A percentile compares a stretch with the other conserved stretches of the same genome.
phyloP scores from a whole-genome alignment of 2,888 invertebrate genomes.

The Pollenia labialis region DNA sequence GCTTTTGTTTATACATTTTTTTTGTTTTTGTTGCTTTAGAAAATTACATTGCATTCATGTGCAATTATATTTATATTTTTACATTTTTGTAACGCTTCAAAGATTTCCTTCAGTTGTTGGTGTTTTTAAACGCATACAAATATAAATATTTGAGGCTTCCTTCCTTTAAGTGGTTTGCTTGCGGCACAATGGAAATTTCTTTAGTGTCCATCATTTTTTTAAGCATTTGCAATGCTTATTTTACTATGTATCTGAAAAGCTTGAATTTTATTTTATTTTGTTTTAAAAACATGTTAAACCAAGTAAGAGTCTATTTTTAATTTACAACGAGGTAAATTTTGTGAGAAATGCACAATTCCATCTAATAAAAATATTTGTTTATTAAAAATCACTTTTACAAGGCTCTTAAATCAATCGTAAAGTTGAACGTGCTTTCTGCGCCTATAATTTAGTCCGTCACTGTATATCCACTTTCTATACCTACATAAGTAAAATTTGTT shows the following conservation, averaged over 20 bases:
- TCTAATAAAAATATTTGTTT: no score
- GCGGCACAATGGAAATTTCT: slow-evolving; percentile 23
- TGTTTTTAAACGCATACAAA: slow-evolving; percentile 7
- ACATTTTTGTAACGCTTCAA: slow-evolving; percentile 65
- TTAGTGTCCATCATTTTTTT: slow-evolving; percentile 29
- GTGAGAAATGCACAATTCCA: no score
- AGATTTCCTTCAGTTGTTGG: slow-evolving; percentile 57
- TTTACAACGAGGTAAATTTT: no score
- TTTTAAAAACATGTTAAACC: slow-evolving; percentile 37
- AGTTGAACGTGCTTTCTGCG: no score
- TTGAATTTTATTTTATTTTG: slow-evolving; percentile 12
- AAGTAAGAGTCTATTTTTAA: no score
- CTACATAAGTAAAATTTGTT: no score
- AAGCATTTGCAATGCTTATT: neutral
- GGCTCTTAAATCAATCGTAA: no score
- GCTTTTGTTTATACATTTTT: slow-evolving; percentile 34
- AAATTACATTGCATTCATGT: slow-evolving; percentile 70
- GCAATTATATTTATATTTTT: slow-evolving; percentile 69
- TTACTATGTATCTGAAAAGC: neutral
- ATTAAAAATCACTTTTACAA: no score
- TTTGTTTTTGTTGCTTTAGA: slow-evolving; percentile 53
- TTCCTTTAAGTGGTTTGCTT: slow-evolving; percentile 56
- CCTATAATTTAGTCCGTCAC: no score
- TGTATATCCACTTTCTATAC: neutral
- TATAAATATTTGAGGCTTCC: slow-evolving; percentile 67